phyloP scores from a whole-genome alignment of 2,888 invertebrate species.

The Coremacera marginata region DNA sequence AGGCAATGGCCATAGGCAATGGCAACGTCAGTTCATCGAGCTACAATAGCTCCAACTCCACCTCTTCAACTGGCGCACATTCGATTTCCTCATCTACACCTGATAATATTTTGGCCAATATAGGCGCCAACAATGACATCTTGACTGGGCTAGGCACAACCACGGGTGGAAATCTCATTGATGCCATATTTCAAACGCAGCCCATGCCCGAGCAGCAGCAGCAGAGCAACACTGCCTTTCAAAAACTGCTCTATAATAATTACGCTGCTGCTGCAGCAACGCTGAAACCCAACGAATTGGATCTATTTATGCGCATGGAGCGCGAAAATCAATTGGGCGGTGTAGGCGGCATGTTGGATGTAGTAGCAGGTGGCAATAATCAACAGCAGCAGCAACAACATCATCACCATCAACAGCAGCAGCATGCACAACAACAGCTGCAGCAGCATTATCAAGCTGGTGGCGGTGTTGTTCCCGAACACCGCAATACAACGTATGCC shows the following conservation, averaged over 20 bases:
- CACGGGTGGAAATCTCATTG: conserved; percentile 61
- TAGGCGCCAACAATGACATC: conserved; percentile 51
- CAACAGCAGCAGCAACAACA: conserved; percentile 48
- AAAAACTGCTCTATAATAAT: conserved; percentile 61
- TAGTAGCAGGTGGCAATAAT: conserved; percentile 45
- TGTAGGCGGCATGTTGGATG: conserved; percentile 29
- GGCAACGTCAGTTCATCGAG: conserved; percentile 45
- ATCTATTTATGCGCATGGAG: conserved; percentile 57
- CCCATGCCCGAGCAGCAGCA: conserved; percentile 51
- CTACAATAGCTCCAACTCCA: conserved; percentile 26
- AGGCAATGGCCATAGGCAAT: conserved; percentile 64
- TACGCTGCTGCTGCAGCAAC: conserved; percentile 50
- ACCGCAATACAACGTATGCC: conserved; percentile 67
- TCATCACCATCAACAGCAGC: conserved; percentile 40
- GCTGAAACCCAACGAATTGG: conserved; percentile 61
- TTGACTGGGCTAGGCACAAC: conserved; percentile 55
- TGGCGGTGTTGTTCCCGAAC: conserved; percentile 38
- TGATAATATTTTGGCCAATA: conserved; percentile 54
- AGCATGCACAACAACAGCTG: conserved; percentile 49
- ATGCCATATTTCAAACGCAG: conserved; percentile 63
- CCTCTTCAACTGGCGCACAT: conserved; percentile 41
- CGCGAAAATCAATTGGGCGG: conserved; percentile 43
- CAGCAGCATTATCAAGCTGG: conserved; percentile 40
- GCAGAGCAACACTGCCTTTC: conserved; percentile 48
- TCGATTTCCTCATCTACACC: conserved; percentile 57